These are phyloP conservation scores for Nibea coibor DNA, from an alignment of 2,113 vertebrate genomes.

Conservation along the genomic window DNA sequence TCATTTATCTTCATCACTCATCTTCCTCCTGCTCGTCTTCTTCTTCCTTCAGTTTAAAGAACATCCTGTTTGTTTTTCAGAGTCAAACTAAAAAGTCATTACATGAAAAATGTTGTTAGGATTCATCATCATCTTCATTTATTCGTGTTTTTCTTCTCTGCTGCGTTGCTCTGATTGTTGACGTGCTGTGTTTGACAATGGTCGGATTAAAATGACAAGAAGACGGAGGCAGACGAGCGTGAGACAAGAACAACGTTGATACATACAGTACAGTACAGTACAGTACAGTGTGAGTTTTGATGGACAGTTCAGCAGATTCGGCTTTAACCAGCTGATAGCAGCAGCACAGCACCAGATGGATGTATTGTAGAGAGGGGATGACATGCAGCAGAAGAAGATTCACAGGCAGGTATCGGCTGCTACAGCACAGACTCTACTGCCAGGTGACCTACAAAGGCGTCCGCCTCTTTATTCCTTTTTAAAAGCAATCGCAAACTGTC, in stretches of 20 bases:
- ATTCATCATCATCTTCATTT: conserved; percentile 6
- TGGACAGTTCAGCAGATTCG: no score
- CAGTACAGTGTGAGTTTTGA: no score
- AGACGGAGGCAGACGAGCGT: neutral
- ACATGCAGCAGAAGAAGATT: no score
- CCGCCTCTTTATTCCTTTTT: no score
- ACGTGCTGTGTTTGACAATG: neutral
- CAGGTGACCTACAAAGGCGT: no score
- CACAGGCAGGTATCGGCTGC: no score
- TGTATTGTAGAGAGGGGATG: neutral
- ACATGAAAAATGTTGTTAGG: neutral
- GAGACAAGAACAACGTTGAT: neutral
- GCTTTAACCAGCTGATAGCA: no score
- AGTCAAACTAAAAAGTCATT: neutral
- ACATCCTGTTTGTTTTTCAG: neutral
- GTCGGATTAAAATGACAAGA: neutral
- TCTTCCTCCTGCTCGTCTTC: neutral
- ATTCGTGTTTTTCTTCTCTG: neutral
- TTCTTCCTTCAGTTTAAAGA: neutral
- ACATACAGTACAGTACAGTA: neutral
- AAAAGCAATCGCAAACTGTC: neutral
- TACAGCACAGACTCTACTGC: no score
- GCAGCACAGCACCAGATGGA: neutral
- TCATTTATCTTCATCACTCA: conserved; percentile 3
- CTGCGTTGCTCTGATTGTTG: neutral